A percentile compares a stretch with the other conserved stretches of the same genome.
Conservation (phyloP, 2,888 invertebrate species). For the Volucella zonaria region DNA sequence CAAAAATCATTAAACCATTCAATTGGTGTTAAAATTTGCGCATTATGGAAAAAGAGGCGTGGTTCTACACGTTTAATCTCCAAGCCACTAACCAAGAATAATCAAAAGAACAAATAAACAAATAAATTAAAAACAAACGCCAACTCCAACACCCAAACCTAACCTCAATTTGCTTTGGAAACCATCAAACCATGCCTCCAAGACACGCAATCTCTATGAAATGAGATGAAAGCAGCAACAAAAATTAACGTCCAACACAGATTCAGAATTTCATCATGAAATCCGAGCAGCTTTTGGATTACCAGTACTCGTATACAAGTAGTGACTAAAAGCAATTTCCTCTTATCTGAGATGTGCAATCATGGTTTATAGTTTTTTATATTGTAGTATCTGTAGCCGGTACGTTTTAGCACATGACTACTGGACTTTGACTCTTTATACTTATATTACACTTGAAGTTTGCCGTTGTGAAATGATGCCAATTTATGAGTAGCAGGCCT, state of each 20-base stretch:
- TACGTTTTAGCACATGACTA: slow-evolving; percentile 15
- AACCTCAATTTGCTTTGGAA: neutral
- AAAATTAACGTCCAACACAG: neutral
- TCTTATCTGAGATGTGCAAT: slow-evolving; percentile 9
- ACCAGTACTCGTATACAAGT: neutral
- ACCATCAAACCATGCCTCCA: neutral
- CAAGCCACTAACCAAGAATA: slow-evolving; percentile 5
- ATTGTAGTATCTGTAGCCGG: neutral
- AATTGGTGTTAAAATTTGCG: neutral
- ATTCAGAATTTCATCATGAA: slow-evolving; percentile 13
- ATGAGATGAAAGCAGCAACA: neutral
- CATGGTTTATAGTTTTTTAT: neutral
- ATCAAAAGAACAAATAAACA: slow-evolving; percentile 16
- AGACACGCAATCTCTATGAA: slow-evolving; percentile 17
- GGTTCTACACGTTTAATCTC: neutral
- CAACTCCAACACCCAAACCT: neutral
- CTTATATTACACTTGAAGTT: slow-evolving; percentile 11
- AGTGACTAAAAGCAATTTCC: neutral
- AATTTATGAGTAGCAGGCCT: neutral
- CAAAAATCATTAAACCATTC: neutral
- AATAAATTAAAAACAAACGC: neutral
- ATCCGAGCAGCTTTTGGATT: too few relatives aligned
- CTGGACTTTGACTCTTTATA: slow-evolving; percentile 20
- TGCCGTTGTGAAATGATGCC: slow-evolving; percentile 12
- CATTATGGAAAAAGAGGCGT: neutral